Conservation (phyloP, 2,113 vertebrate genomes). For the Perca flavescens region DNA sequence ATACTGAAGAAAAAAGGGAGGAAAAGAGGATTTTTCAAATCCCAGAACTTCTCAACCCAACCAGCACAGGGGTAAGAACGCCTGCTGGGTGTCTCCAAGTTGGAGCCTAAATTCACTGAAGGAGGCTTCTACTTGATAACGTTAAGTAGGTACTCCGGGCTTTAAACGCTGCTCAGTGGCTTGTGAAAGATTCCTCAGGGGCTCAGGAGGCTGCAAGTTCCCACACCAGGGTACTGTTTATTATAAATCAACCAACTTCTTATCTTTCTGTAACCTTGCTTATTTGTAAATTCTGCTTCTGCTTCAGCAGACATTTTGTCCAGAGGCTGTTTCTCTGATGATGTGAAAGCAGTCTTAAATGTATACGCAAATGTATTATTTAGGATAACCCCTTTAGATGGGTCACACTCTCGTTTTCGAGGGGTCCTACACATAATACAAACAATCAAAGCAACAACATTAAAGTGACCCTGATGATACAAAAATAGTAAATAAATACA, state of each 20-base stretch:
- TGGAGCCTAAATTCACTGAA: constrained; percentile 10
- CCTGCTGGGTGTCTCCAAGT: constrained; percentile 37
- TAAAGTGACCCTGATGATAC: too few species aligned
- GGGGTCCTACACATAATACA: too few species aligned
- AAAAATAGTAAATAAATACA: too few species aligned
- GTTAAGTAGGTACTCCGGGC: neutral
- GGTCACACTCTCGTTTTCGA: too few species aligned
- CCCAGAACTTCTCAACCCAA: constrained; percentile 11
- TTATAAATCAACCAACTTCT: constrained; percentile 13
- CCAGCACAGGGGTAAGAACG: constrained; percentile 6
- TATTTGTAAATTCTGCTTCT: constrained; percentile 6
- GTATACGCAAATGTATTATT: too few species aligned
- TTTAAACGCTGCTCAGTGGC: constrained; percentile 14
- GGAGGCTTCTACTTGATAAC: constrained; percentile 11
- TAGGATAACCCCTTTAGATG: too few species aligned
- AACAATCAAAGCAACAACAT: too few species aligned
- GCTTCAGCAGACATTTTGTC: constrained; percentile 1
- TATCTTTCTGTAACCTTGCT: neutral
- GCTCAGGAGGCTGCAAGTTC: constrained; percentile 12
- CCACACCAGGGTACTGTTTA: neutral
- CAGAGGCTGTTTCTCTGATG: neutral
- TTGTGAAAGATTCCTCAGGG: constrained; percentile 5
- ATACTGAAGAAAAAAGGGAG: constrained; percentile 5
- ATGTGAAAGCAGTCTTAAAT: neutral
- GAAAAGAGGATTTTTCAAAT: constrained; percentile 53